phyloP scores from a whole-genome alignment of 1,140 invertebrate genomes.

The Lepidurus couesii region DNA sequence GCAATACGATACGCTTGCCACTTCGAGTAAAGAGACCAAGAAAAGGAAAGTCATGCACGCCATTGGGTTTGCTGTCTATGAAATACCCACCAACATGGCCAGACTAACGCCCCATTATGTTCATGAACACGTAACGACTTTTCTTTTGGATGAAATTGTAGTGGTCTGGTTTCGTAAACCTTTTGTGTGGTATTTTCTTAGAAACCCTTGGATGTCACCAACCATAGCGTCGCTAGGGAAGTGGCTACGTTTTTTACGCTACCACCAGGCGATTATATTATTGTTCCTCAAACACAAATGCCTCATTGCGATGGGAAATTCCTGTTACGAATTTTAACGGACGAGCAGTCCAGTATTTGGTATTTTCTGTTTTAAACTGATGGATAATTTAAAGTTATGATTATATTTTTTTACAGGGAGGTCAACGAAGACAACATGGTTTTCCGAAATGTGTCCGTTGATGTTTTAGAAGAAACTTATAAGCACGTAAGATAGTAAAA shows the following conservation, averaged over 20 bases:
- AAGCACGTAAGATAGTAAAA: constrained; percentile 46
- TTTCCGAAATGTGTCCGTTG: constrained; percentile 56
- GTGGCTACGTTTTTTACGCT: constrained; percentile 66
- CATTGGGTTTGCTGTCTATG: constrained; percentile 65
- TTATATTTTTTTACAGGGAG: constrained; percentile 52
- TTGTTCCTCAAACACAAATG: constrained; percentile 66
- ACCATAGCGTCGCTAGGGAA: constrained; percentile 61
- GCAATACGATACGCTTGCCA: constrained; percentile 53
- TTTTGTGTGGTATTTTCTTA: constrained; percentile 41
- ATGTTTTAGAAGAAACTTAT: constrained; percentile 53
- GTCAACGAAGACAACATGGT: constrained; percentile 70
- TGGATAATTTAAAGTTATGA: neutral
- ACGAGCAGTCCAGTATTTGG: constrained; percentile 68
- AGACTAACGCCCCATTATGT: constrained; percentile 57
- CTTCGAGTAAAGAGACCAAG: constrained; percentile 39
- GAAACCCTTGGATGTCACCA: constrained; percentile 62
- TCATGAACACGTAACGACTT: constrained; percentile 51
- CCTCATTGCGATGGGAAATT: constrained; percentile 65
- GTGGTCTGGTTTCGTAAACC: neutral
- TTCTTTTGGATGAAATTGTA: neutral
- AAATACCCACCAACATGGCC: constrained; percentile 57
- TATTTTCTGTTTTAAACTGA: constrained; percentile 39
- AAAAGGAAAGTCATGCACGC: constrained; percentile 46
- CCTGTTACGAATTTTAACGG: constrained; percentile 62
- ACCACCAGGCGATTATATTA: constrained; percentile 67